Evolutionary conservation across 2,797 vertebrate species (phyloP), one percentile per base, ranked within the genome.

Genomic region (Anguilla obscura): DNA sequence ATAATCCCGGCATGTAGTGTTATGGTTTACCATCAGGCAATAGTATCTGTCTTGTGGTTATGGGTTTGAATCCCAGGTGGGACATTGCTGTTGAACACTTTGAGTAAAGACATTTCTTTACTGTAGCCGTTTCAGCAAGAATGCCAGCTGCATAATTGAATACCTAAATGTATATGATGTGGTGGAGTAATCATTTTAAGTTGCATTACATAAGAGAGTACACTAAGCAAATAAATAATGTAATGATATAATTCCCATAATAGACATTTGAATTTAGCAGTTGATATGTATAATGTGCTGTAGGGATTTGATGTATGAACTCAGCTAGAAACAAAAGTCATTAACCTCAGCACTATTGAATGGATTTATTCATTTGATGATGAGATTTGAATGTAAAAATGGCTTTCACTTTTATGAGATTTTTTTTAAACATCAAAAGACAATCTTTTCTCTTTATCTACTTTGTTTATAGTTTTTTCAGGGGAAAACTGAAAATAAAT

Each of bases 141-240:
- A 24, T 21, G 21, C 14, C 80, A 48, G 40, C 80, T 83, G 48
- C 8, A 21, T 83, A 10, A 52, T 24, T 18, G 40, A 12, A 27
- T 24, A 71, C 6, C 66, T 71, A 14, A 74, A 74, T 33, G 30
- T 74, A 21, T 36, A 74, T 14, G 0, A 76, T 16, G 33, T 76
- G 9, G 52, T 54, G 24, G 8, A 40, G 45, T 84, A 27, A 50
- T n/a, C 50, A 52, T 84, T 84, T 27, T 50, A 50, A 54, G 45
- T 52, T 30, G n/a, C 27, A 12, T 21, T 50, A 6, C 21, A 84
- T 24, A 30, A 54, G 27, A 30, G n/a, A 27, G 2, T 50, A 27
- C 54, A 48, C 82, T 50, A 84, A 54, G 82, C 82, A 84, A 84
- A 84, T 84, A n/a, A 52, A 84, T 84, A 84, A 54, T 54, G 50